Percentiles rank a stretch among this genome's conserved stretches.
Conservation (phyloP, 2,888 invertebrate genomes). For the Oligia strigilis region DNA sequence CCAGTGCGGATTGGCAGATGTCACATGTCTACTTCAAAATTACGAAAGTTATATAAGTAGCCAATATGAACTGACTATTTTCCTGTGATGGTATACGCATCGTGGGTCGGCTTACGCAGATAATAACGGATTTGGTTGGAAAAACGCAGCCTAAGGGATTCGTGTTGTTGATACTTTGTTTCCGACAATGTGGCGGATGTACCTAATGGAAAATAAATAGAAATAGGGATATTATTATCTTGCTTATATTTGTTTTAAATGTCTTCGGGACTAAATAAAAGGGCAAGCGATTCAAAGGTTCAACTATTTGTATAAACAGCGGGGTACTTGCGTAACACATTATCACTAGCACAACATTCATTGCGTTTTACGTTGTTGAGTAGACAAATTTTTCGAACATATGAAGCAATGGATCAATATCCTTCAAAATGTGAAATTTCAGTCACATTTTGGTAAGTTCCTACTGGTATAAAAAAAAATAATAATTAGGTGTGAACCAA, state of each 20-base stretch:
- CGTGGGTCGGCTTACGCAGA: neutral
- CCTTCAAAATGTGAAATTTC: too few relatives aligned
- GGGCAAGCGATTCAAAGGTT: neutral
- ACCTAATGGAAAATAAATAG: conserved; percentile 47
- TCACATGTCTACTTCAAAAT: too few relatives aligned
- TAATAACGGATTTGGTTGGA: conserved; percentile 35
- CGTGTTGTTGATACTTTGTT: conserved; percentile 23
- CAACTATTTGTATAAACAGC: neutral
- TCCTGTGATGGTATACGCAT: neutral
- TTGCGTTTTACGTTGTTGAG: neutral
- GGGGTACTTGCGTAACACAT: neutral
- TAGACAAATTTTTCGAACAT: too few relatives aligned
- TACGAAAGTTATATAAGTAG: neutral
- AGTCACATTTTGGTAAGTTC: too few relatives aligned
- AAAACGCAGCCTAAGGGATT: conserved; percentile 44
- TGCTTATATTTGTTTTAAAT: neutral
- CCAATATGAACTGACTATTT: conserved; percentile 14
- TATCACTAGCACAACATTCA: neutral
- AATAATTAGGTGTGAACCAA: neutral
- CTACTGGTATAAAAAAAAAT: neutral
- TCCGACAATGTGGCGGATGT: conserved; percentile 16
- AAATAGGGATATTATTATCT: neutral
- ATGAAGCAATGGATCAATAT: neutral
- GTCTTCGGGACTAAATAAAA: neutral
- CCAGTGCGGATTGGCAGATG: too few relatives aligned